Base-by-base conservation (phyloP, 1,140 invertebrate genomes). In the Bursaphelenchus mucronatus region DNA sequence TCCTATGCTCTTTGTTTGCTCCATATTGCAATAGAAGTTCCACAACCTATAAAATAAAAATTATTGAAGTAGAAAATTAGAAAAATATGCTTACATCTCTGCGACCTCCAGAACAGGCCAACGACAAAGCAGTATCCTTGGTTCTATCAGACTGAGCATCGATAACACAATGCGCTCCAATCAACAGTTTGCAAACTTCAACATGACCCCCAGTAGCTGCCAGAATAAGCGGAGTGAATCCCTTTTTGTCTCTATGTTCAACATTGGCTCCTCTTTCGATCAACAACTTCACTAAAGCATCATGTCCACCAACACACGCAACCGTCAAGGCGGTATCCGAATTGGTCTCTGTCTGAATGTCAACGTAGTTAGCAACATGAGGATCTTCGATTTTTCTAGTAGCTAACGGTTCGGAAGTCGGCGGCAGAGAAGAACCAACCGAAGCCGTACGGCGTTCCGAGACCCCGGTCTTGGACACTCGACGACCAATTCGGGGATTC, bases 91-190 rank as follows among this genome's bases (percentile, higher is more conserved):
- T 43, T 50, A 76, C 78, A 83, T 98, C 94, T 81, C 92, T 96
- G 76, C 93, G 87, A 7, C 95, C 95, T 55, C 94, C 93, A 51
- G 92, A 95, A 84, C 94, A 98, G 1, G 95, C 95, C 19, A 98
- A 84, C 52, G 94, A 97, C 9, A 99, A 82, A 9, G 95, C 93
- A 0, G 95, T 98, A 82, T 99, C 95, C 84, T 98, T 97, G 15
- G 95, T 98, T 73, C 94, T 86, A 83, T 99, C 95, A 0, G 93
- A 95, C 83, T 97, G 93, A 11, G 95, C 94, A 82, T 99, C 95
- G 74, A 98, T 90, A 74, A 97, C 92, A 9, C 92, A 92, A 63
- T 88, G 88, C 82, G 93, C 87, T 81, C 92, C 92, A 43, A 98
- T 83, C 8, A 98, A 85, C 68, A 93, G 89, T 75, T 97, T 92